Base-by-base conservation (phyloP, 2,797 vertebrate genomes). In the Loriculus beryllinus region DNA sequence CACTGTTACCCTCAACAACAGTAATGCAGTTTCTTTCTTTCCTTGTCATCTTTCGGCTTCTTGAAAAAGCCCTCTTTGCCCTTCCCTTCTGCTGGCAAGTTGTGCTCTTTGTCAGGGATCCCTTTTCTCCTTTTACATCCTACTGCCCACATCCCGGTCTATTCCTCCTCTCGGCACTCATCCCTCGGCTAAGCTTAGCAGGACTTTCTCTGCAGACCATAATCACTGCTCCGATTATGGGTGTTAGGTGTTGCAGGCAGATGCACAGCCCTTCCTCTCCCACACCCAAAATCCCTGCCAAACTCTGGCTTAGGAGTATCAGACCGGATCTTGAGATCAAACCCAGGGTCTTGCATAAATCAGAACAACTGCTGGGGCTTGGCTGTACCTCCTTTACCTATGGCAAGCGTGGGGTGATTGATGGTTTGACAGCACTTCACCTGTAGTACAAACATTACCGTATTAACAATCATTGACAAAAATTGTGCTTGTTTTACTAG, bases 171-270 rank as follows among this genome's bases (percentile, higher is more conserved):
- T 64, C 76, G 40, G 70, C 7, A 2, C 83, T 62, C 1, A 22
- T 70, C 65, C 63, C 78, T 75, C 21, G 42, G 80, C 80, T 83
- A 64, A 82, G 88, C 94, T 88, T 35, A 75, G 77, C 85, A 80
- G 77, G 91, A 87, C 93, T 93, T 82, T 93, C 88, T 62, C 88
- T 83, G 79, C 54, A 83, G 86, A 63, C 75, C 26, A 45, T 56
- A 90, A 93, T 78, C 70, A 33, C 62, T 65, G 88, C 80, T 79
- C 67, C 3, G 85, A 94, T 65, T 72, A 93, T 69, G 1, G 0
- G 31, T 67, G 90, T 57, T 51, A 90, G 88, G 86, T 82, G 92
- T 16, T 78, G 72, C 48, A 94, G 72, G 72, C 49, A 87, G 82
- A 90, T 35, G 77, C 68, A 82, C 62, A 71, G 82, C 76, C 86